These are phyloP conservation scores for Galerucella calmariensis DNA, from an alignment of 2,888 invertebrate species.

Conservation along the genomic window DNA sequence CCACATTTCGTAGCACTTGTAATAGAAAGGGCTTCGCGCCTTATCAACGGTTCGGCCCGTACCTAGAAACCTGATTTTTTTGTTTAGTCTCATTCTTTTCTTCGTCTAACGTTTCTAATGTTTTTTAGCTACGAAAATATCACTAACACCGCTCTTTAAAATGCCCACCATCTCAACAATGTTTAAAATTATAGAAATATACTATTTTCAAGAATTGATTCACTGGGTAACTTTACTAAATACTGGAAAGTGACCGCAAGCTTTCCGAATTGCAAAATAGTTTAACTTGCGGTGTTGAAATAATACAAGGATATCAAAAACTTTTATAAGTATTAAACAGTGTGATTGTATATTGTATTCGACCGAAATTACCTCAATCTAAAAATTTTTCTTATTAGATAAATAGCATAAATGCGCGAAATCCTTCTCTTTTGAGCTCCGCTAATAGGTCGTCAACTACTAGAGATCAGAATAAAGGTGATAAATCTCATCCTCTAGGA, in stretches of 20 bases:
- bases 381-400: no score
- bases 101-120: slow-evolving; percentile 35
- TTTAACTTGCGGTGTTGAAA: background rate
- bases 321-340: background rate
- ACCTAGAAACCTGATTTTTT: slow-evolving; percentile 40
- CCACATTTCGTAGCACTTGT: slow-evolving; percentile 37
- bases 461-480: no score
- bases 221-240: background rate
- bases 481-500: no score
- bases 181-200: background rate
- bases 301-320: background rate
- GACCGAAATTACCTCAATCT: no score
- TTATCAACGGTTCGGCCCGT: slow-evolving; percentile 39
- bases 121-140: slow-evolving; percentile 16
- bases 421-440: no score
- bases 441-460: no score
- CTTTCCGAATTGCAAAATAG: background rate
- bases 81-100: slow-evolving; percentile 26
- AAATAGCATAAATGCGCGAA: no score
- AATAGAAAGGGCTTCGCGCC: slow-evolving; percentile 28
- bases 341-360: no score
- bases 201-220: slow-evolving; percentile 3
- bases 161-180: background rate
- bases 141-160: slow-evolving; percentile 20
- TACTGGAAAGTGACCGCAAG: background rate